These are phyloP conservation scores for Odontothrips loti DNA, from an alignment of 2,888 invertebrate species.

Conservation along the genomic window DNA sequence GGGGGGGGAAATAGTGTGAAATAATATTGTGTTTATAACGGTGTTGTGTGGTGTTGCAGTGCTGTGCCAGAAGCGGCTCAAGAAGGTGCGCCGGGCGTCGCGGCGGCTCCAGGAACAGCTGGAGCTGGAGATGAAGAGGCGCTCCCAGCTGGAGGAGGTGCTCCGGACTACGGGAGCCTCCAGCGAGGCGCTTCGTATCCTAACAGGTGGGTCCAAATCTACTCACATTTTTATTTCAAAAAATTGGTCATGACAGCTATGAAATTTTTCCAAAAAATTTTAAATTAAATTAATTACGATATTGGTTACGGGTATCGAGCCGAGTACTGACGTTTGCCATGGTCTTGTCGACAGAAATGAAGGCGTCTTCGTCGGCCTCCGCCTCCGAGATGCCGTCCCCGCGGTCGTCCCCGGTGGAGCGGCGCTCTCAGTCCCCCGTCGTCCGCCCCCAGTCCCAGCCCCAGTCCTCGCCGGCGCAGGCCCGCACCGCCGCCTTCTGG, in stretches of 20 bases:
- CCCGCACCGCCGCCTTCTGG: conserved; percentile 66
- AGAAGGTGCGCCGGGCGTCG: conserved; percentile 79
- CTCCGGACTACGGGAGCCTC: conserved; percentile 71
- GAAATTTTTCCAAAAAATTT: no score
- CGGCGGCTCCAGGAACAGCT: conserved; percentile 81
- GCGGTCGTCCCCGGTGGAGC: conserved; percentile 48
- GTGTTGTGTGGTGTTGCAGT: conserved; percentile 57
- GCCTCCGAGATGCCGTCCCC: conserved; percentile 48
- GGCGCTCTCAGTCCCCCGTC: conserved; percentile 41
- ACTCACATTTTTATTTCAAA: not conserved
- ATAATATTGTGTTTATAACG: no score
- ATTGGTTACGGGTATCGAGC: no score
- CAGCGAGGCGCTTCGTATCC: conserved; percentile 70
- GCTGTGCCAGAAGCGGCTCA: conserved; percentile 82
- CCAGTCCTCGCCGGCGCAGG: conserved; percentile 41
- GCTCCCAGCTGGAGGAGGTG: conserved; percentile 75
- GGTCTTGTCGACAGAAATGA: conserved; percentile 41
- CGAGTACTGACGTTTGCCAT: conserved; percentile 29
- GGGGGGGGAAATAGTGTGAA: not conserved
- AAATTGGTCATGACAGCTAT: no score
- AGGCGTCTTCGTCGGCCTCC: conserved; percentile 45
- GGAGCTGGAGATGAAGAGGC: conserved; percentile 73
- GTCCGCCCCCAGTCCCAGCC: conserved; percentile 47
- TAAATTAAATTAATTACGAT: no score
- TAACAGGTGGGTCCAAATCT: conserved; percentile 61